These are phyloP conservation scores for Agrochola lychnidis DNA, from an alignment of 2,888 invertebrate genomes.

Conservation along the genomic window DNA sequence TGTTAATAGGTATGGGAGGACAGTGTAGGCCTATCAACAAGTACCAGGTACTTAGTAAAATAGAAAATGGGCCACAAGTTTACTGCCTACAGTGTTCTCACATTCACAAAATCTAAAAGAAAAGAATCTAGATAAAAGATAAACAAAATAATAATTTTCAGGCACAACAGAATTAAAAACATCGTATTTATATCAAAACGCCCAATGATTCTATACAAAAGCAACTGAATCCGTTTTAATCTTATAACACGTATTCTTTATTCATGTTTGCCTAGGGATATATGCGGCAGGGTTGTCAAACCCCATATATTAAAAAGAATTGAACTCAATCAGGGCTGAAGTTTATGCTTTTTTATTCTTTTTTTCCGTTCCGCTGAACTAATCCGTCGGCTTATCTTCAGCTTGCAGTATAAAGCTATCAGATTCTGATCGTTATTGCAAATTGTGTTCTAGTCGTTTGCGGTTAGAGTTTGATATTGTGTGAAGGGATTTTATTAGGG, in stretches of 20 bases:
- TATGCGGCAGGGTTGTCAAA: slow-evolving; percentile 62
- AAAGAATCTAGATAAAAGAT: too few species aligned
- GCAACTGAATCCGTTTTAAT: slow-evolving; percentile 50
- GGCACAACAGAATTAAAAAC: not conserved
- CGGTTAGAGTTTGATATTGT: slow-evolving; percentile 66
- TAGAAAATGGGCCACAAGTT: too few species aligned
- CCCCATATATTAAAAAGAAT: slow-evolving; percentile 71
- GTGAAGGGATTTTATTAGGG: slow-evolving; percentile 70
- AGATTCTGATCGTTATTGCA: slow-evolving; percentile 55
- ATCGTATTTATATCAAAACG: slow-evolving; percentile 11
- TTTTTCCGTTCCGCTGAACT: slow-evolving; percentile 83
- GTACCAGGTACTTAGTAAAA: too few species aligned
- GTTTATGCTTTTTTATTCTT: slow-evolving; percentile 82
- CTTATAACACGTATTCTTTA: slow-evolving; percentile 53
- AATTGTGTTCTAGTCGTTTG: slow-evolving; percentile 57
- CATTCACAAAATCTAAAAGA: too few species aligned
- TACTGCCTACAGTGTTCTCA: too few species aligned
- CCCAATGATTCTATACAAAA: slow-evolving; percentile 33
- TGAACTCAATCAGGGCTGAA: slow-evolving; percentile 79
- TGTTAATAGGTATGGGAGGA: too few species aligned
- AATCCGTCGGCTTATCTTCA: slow-evolving; percentile 87
- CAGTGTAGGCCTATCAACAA: too few species aligned
- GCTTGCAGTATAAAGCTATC: slow-evolving; percentile 82
- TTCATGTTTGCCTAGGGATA: slow-evolving; percentile 55
- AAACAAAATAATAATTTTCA: too few species aligned